A percentile compares a stretch with the other conserved stretches of the same genome.
phyloP scores from a whole-genome alignment of 1,140 invertebrate genomes.

The Diachasmimorpha longicaudata region DNA sequence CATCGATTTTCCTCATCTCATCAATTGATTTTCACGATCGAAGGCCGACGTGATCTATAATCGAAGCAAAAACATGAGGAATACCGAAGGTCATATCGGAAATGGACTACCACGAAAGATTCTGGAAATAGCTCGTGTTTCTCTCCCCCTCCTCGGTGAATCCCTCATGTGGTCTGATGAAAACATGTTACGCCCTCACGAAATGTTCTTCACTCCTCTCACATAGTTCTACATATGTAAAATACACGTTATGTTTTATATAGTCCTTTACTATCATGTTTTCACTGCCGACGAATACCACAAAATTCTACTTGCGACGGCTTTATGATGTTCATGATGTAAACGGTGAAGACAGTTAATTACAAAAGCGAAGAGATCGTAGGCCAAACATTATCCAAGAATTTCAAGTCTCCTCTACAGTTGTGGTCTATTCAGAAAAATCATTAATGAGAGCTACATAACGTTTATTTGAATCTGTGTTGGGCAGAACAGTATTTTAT shows the following conservation, averaged over 20 bases:
- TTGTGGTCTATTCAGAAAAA: too few species aligned
- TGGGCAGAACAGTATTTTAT: too few species aligned
- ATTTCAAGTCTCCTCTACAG: too few species aligned
- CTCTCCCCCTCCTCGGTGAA: background rate
- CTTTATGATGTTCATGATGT: background rate
- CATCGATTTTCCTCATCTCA: too few species aligned
- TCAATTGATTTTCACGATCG: background rate
- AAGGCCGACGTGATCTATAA: background rate
- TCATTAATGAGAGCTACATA: too few species aligned
- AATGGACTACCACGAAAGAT: constrained; percentile 26
- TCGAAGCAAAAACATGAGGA: background rate
- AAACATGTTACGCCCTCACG: background rate
- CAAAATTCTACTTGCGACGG: background rate
- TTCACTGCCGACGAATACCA: background rate
- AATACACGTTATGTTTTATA: background rate
- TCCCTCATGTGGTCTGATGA: background rate
- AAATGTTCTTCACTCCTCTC: background rate
- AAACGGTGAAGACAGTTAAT: background rate
- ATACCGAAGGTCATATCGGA: constrained; percentile 25
- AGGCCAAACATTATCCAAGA: too few species aligned
- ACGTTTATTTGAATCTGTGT: too few species aligned
- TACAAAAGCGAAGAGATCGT: too few species aligned
- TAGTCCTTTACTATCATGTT: background rate
- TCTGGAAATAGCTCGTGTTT: constrained; percentile 21
- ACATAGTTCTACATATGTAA: background rate